phyloP scores from a whole-genome alignment of 2,797 vertebrate species.

The Salmo trutta region DNA sequence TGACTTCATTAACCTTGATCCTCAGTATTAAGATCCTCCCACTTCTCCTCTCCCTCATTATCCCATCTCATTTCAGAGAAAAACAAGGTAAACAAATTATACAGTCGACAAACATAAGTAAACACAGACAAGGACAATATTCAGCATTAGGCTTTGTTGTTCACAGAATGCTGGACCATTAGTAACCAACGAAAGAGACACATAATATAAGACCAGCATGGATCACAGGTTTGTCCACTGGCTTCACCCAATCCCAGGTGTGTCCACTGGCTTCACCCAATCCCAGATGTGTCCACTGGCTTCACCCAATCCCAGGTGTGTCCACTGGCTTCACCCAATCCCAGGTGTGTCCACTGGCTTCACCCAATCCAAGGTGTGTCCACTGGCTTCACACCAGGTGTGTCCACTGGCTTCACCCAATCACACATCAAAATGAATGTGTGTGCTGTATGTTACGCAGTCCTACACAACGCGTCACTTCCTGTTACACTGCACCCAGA shows the following conservation, averaged over 20 bases:
- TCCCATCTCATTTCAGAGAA: constrained; percentile 1
- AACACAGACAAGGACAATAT: constrained; percentile 1
- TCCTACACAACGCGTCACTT: constrained; percentile 59
- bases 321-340: no score
- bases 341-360: no score
- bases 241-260: constrained; percentile 61
- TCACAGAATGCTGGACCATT: not conserved
- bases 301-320: no score
- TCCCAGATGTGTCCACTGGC: no score
- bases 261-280: constrained; percentile 57
- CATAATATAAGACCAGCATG: constrained; percentile 39
- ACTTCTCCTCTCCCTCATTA: constrained; percentile 1
- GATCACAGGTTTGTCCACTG: constrained; percentile 60
- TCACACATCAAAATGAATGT: constrained; percentile 63
- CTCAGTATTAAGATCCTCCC: constrained; percentile 43
- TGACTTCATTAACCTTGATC: constrained; percentile 68
- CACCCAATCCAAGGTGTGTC: no score
- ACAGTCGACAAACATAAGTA: constrained; percentile 21
- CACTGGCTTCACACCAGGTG: constrained; percentile 1
- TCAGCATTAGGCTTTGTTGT: not conserved
- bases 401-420: constrained; percentile 53
- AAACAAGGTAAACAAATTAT: constrained; percentile 36
- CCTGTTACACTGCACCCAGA: constrained; percentile 48
- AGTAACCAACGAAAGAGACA: constrained; percentile 36
- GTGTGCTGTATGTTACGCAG: constrained; percentile 41